Percentiles rank a stretch among this genome's conserved stretches.
Evolutionary conservation across 2,113 vertebrate species (phyloP).

Genomic region (Tragelaphus strepsiceros): DNA sequence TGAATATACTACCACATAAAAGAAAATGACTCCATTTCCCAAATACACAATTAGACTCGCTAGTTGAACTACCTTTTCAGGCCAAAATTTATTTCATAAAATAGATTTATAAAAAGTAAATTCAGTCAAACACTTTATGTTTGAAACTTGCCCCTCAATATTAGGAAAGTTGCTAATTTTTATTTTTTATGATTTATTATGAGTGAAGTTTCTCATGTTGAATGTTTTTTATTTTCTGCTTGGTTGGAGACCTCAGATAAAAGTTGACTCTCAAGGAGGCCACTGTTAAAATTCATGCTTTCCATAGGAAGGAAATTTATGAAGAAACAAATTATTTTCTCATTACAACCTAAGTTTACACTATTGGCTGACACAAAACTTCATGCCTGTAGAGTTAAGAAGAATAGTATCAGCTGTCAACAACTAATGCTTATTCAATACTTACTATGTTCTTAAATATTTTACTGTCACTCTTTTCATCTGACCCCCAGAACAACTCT

Average conservation of each 20-base stretch:
- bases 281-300: not conserved
- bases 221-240: slow-evolving; percentile 8
- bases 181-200: not conserved
- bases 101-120: not conserved
- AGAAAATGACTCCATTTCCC: slow-evolving; percentile 69
- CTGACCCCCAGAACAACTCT: not conserved
- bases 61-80: not conserved
- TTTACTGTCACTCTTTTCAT: not conserved
- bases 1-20: slow-evolving; percentile 25
- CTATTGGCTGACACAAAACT: not conserved
- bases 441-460: not conserved
- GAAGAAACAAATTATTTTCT: not conserved
- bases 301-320: not conserved
- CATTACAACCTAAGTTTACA: not conserved
- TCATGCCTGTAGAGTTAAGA: not conserved
- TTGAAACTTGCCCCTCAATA: slow-evolving; percentile 11
- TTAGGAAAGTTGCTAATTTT: not conserved
- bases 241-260: not conserved
- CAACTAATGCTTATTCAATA: not conserved
- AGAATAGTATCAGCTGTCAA: not conserved
- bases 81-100: not conserved
- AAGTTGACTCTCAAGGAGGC: not conserved
- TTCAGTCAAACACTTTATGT: slow-evolving; percentile 10
- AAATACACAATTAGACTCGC: not conserved
- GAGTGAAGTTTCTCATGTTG: not conserved